Base-by-base conservation (phyloP, 2,888 invertebrate genomes). In the Phyllotreta striolata region DNA sequence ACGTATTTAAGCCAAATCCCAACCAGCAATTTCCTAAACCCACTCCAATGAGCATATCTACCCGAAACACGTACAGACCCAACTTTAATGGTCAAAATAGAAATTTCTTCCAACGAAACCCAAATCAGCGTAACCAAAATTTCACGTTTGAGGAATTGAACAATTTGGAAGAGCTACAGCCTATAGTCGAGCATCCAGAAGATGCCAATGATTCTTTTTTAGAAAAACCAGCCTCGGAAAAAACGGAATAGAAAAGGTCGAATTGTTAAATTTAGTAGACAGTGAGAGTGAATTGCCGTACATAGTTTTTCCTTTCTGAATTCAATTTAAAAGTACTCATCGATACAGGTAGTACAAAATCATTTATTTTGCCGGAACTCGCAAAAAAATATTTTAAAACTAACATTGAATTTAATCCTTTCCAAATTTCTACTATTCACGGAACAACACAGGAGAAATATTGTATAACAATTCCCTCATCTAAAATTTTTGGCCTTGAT, bases 271-370 rank as follows among this genome's bases (percentile, higher is more conserved):
- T 4, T 4, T 24, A 24, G 4, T 4, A 24, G 24, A 24, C 4
- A 24, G 4, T 24, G 24, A 24, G 24, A 73, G 72, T 55, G 40
- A 41, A 46, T 43, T 56, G 9, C 44, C 54, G 3, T 61, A 61
- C 12, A 61, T 61, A 13, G 34, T 54, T 14, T 55, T 61, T 41
- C 55, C 55, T n/a, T n/a, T n/a, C n/a, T 3, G 62, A 62, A 62
- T 12, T 38, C 38, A 46, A 37, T 44, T 6, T 46, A 8, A 62
- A 54, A 54, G 35, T 55, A 39, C 37, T 62, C 12, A 44, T 43
- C 46, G 55, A 62, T 56, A 43, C 41, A 7, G 62, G 62, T 46
- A 44, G 55, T 3, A 55, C 55, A 38, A 55, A 38, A 62, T 62
- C 55, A 1, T 62, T 62, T 35, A 62, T 62, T 38, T 14, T 46